phyloP scores from a whole-genome alignment of 2,888 invertebrate species.

The Brachypalpus laphriformis region DNA sequence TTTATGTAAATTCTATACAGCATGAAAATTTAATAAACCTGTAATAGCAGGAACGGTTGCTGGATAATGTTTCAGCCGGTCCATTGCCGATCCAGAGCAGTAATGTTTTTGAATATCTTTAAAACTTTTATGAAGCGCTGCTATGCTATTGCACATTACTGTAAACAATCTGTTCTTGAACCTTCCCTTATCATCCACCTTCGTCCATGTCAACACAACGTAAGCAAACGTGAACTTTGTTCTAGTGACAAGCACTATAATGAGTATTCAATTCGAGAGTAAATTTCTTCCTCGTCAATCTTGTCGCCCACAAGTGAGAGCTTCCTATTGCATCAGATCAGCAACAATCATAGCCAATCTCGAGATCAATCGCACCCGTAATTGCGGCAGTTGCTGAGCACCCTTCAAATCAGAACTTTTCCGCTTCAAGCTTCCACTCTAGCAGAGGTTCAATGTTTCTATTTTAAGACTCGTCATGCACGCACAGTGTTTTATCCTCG shows the following conservation, averaged over 20 bases:
- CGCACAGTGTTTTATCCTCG: slow-evolving; percentile 21
- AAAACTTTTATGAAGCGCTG: too few relatives aligned
- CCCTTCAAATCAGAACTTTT: slow-evolving; percentile 13
- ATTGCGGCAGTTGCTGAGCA: background rate
- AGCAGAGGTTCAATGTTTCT: slow-evolving; percentile 27
- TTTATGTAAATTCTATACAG: too few relatives aligned
- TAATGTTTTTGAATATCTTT: too few relatives aligned
- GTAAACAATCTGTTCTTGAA: too few relatives aligned
- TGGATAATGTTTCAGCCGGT: too few relatives aligned
- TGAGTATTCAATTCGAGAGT: background rate
- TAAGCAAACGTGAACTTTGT: too few relatives aligned
- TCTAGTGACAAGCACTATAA: background rate
- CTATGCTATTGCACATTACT: too few relatives aligned
- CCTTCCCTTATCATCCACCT: too few relatives aligned
- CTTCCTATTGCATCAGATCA: slow-evolving; percentile 42
- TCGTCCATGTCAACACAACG: too few relatives aligned
- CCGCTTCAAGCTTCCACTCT: slow-evolving; percentile 17
- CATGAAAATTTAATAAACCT: too few relatives aligned
- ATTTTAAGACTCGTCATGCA: slow-evolving; percentile 39
- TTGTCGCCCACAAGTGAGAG: slow-evolving; percentile 16
- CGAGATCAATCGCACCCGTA: slow-evolving; percentile 18
- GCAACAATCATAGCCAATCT: slow-evolving; percentile 1
- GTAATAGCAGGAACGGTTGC: too few relatives aligned
- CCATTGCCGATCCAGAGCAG: too few relatives aligned
- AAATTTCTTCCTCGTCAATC: background rate